A percentile compares a stretch with the other conserved stretches of the same genome.
Evolutionary conservation across 1,140 invertebrate species (phyloP).

Genomic region (Drosophila ambigua): DNA sequence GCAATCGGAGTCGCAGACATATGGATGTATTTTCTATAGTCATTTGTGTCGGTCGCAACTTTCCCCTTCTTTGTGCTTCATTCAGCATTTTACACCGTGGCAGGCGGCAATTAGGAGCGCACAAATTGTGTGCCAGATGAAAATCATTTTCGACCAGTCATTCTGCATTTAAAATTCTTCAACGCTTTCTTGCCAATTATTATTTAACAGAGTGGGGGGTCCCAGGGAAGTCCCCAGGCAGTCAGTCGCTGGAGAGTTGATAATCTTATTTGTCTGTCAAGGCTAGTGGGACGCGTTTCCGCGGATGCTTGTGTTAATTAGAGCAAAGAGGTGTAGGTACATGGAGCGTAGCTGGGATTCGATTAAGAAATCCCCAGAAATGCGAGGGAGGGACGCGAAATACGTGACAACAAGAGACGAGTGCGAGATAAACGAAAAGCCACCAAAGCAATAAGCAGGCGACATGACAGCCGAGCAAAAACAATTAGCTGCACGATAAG

Average conservation of each 20-base stretch:
- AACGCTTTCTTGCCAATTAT: conserved; percentile 54
- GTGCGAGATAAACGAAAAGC: conserved; percentile 64
- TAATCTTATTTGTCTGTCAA: conserved; percentile 64
- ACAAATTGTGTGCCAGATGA: conserved; percentile 10
- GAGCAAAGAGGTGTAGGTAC: conserved; percentile 17
- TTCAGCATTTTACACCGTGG: conserved; percentile 15
- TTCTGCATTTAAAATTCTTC: conserved; percentile 48
- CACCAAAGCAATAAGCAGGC: conserved; percentile 72
- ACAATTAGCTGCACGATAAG: conserved; percentile 78
- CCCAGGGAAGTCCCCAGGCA: conserved; percentile 21
- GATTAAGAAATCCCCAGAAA: conserved; percentile 45
- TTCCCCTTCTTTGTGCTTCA: conserved; percentile 47
- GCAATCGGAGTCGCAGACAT: conserved; percentile 11
- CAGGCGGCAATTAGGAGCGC: neutral
- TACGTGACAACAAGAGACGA: neutral
- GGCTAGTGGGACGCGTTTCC: conserved; percentile 42
- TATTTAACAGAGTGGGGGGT: conserved; percentile 41
- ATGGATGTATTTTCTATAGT: neutral
- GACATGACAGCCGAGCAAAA: conserved; percentile 70
- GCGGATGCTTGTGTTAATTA: conserved; percentile 51
- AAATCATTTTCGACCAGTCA: conserved; percentile 38
- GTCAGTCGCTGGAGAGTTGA: conserved; percentile 9
- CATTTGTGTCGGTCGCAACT: conserved; percentile 19
- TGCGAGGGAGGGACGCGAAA: neutral
- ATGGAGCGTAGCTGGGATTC: conserved; percentile 5